These are phyloP conservation scores for Pseudonaja textilis DNA, from an alignment of 2,113 vertebrate species.

Conservation along the genomic window DNA sequence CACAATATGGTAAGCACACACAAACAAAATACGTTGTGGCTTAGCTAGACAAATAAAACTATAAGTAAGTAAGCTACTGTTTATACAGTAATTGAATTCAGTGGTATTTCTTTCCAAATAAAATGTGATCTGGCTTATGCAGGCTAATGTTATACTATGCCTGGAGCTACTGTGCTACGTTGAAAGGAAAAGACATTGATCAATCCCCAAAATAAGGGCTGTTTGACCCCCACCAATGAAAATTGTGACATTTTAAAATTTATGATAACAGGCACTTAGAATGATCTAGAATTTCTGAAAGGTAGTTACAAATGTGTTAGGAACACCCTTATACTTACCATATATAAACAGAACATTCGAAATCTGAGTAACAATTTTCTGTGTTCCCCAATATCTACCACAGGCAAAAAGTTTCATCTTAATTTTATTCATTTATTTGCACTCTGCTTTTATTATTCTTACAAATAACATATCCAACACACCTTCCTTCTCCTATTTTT, in stretches of 20 bases:
- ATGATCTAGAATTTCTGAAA: background rate
- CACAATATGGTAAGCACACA: background rate
- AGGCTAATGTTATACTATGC: background rate
- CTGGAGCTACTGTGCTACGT: background rate
- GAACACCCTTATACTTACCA: background rate
- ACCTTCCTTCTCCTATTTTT: background rate
- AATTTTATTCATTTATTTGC: background rate
- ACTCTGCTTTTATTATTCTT: background rate
- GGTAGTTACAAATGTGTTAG: background rate
- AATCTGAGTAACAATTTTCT: background rate
- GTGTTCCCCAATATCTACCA: background rate
- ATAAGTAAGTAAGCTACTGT: background rate
- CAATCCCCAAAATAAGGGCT: background rate
- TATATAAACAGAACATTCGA: background rate
- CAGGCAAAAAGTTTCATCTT: background rate
- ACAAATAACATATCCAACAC: background rate
- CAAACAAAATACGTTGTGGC: background rate
- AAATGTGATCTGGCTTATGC: background rate
- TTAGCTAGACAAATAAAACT: background rate
- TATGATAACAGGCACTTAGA: slow-evolving; percentile 22
- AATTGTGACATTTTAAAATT: slow-evolving; percentile 13
- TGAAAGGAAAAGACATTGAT: background rate
- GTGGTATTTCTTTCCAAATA: background rate
- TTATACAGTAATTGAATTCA: background rate
- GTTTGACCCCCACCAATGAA: background rate